Evolutionary conservation across 1,140 invertebrate genomes (phyloP), one percentile per base, ranked within the genome.

Genomic region (Ladona fulva): DNA sequence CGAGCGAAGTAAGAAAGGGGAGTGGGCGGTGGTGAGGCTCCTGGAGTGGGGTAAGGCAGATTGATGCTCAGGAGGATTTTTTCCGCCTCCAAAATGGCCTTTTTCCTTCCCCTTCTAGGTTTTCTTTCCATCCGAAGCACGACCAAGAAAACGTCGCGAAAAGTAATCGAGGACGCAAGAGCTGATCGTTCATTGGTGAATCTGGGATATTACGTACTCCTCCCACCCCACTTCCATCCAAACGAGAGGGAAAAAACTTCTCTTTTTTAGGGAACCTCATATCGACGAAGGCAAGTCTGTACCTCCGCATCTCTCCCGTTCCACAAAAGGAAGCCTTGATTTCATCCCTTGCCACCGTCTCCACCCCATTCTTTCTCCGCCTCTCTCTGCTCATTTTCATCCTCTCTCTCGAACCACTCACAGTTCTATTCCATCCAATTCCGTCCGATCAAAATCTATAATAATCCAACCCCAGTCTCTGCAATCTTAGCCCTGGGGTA

Each of bases 101-200:
- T 37, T 37, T 37, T 37, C 29, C 29, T 37, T 37, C 29, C 29
- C 29, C 29, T 37, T 37, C 8, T 37, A 22, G 52, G 52, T 66
- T 66, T 66, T 66, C 52, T 66, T 22, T 66, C 52, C 44, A 11
- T 52, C 52, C 52, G 52, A 66, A 66, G 52, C 14, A 66, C 52
- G 52, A 66, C 16, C 52, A 12, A 66, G 52, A 22, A 66, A 6
- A 66, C 52, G 52, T 66, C 52, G 52, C 52, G 52, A 22, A 66
- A 66, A 66, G 52, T 66, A 66, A 66, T 66, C 52, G 52, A 66
- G 52, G 52, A 66, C 52, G 52, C 44, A 52, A 19, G 44, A 52
- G 44, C 44, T 52, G 52, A 66, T 66, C 52, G 52, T 66, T 66
- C 52, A 66, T 66, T 66, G 52, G 52, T 66, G 52, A 66, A 66